Evolutionary conservation across 2,888 invertebrate genomes (phyloP).

Genomic region (Agrochola lota): DNA sequence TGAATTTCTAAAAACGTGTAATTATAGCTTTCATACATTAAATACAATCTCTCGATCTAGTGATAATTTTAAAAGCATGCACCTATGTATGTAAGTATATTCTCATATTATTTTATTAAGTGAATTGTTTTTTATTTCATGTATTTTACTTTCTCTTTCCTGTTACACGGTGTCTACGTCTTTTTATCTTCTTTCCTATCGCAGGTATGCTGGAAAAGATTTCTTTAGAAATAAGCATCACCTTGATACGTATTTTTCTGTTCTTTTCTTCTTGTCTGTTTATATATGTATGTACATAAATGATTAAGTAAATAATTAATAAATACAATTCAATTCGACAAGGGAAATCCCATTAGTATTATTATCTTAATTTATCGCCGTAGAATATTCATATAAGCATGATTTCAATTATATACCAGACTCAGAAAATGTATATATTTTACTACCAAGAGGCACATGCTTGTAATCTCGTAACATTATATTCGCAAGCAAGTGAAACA

Average conservation of each 20-base stretch:
- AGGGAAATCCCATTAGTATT: not conserved
- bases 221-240: not conserved
- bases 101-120: too few relatives aligned
- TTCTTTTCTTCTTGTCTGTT: too few relatives aligned
- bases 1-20: not conserved
- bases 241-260: not conserved
- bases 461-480: constrained; percentile 31
- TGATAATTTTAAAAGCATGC: too few relatives aligned
- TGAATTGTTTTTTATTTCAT: too few relatives aligned
- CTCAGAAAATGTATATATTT: constrained; percentile 23
- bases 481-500: constrained; percentile 35
- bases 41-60: too few relatives aligned
- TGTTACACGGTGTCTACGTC: too few relatives aligned
- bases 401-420: constrained; percentile 9
- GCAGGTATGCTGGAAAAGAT: not conserved
- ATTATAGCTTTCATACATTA: not conserved
- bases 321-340: not conserved
- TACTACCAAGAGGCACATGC: constrained; percentile 6
- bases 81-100: too few relatives aligned
- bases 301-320: not conserved
- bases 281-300: too few relatives aligned
- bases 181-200: not conserved
- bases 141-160: too few relatives aligned
- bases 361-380: not conserved
- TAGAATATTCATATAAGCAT: not conserved